A percentile compares a stretch with the other conserved stretches of the same genome.
These are phyloP conservation scores for Dolichallabes microphthalmus DNA, from an alignment of 2,113 vertebrate genomes.

Conservation along the genomic window DNA sequence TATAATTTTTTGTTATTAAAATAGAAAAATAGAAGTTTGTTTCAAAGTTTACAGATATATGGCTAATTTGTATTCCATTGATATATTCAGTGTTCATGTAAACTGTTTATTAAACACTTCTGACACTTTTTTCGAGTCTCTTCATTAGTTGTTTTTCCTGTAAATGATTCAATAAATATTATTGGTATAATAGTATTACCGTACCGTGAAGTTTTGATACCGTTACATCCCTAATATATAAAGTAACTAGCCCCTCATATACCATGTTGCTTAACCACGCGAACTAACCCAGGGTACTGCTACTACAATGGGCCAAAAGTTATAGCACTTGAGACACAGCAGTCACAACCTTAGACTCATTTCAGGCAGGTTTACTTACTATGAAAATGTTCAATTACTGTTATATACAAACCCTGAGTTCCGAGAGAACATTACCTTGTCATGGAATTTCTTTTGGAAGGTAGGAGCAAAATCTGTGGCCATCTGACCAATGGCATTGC, in stretches of 20 bases:
- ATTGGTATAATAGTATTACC: no score
- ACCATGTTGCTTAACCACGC: not conserved
- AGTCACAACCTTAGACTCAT: not conserved
- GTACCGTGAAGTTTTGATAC: no score
- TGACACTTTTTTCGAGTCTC: no score
- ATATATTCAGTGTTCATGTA: no score
- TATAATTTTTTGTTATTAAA: no score
- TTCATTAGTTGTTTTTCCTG: no score
- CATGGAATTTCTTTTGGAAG: conserved; percentile 98
- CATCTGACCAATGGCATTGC: conserved; percentile 98
- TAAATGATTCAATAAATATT: no score
- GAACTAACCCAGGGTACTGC: not conserved
- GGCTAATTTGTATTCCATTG: no score
- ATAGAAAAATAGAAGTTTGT: no score
- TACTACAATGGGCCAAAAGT: not conserved
- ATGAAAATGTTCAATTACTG: not conserved
- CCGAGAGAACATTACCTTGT: conserved; percentile 76
- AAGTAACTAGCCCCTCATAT: not conserved
- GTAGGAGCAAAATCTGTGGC: conserved; percentile 96
- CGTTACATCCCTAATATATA: no score
- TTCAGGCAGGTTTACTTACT: not conserved
- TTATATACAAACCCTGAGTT: not conserved
- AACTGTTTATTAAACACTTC: no score
- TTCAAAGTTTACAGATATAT: no score
- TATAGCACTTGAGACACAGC: not conserved